Evolutionary conservation across 1,140 invertebrate genomes (phyloP), one percentile per base, ranked within the genome.

Genomic region (Aphidius gifuensis): DNA sequence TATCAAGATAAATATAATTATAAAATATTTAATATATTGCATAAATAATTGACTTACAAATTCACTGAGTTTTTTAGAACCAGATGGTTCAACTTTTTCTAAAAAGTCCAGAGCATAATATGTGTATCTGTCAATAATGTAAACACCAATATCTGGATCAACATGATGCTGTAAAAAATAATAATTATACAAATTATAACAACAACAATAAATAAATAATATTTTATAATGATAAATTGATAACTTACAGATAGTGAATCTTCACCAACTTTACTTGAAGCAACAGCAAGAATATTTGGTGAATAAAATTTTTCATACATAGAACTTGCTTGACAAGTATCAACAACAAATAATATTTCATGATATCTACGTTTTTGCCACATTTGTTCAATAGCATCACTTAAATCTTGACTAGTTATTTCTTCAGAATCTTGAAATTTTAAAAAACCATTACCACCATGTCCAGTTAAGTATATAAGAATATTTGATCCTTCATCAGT

Each of bases 371-470:
- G 87, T 76, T 98, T 98, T 72, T 99, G 94, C 92, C 95, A 98
- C 98, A 99, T 99, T 82, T 99, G 97, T 78, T 99, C 95, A 64
- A 99, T 86, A 40, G 97, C 97, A 87, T 99, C 96, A 16, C 96
- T 97, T 66, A 99, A 82, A 76, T 99, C 98, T 72, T 97, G 92
- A 81, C 93, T 97, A n/a, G 97, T 99, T 9, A 99, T 94, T 83
- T 99, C 98, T 79, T 99, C 96, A 2, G 96, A 93, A 81, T 99
- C 98, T 85, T 99, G 98, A 77, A 99, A 99, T 80, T 99, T 99
- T 0, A 99, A 82, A 76, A 99, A 99, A 0, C 97, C 97, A 84
- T 99, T 97, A 43, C 97, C 98, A 16, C 98, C 98, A 83, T 99
- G 98, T 0, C 97, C 96, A 65, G 90, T 93, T 71, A 99, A 86